Evolutionary conservation across 30 jellyfish, hydroid and myxozoan species (phyloP), one percentile per base, ranked within the genome.

Genomic region (Rhopilema esculentum): DNA sequence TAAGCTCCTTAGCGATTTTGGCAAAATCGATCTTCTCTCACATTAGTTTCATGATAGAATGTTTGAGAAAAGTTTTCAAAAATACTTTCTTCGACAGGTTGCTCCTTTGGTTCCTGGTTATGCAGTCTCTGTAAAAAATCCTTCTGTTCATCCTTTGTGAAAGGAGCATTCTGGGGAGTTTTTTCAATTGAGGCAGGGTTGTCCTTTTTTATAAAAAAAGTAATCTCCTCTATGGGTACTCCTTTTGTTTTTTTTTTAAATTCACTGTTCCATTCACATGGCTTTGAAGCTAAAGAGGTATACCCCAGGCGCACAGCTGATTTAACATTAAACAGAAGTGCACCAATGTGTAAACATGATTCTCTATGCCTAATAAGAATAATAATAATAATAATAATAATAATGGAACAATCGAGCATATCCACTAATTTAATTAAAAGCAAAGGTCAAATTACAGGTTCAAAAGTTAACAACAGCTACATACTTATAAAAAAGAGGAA

Each of bases 241-340:
- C 74, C 74, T 49, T 75, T 17, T 7, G 48, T 26, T 0, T 20
- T 26, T 27, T 75, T 75, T 0, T 32, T 74, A 75, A 31, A 75
- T 24, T 75, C 74, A 26, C 48, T 57, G 70, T 75, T 75, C 86
- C 86, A 75, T 75, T 49, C 48, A 25, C 86, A 75, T 75, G 86
- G 86, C 51, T 75, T 27, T 21, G 52, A 0, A 1, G 86, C 86
- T 0, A 33, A 12, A 8, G 74, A 20, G 22, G 86, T 75, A 18
- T 32, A 48, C 28, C 86, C 86, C 30, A 33, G 48, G 0, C 74
- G 32, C 25, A 75, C 86, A 40, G 86, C 74, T 16, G 86, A 75
- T 28, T 75, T 74, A 15, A 75, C 74, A 12, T 75, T 75, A 48
- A 75, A 72, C 20, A 72, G 66, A 18, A 72, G 25, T 28, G 83